Evolutionary conservation across 2,888 invertebrate species (phyloP).

Genomic region (Pteria penguin): DNA sequence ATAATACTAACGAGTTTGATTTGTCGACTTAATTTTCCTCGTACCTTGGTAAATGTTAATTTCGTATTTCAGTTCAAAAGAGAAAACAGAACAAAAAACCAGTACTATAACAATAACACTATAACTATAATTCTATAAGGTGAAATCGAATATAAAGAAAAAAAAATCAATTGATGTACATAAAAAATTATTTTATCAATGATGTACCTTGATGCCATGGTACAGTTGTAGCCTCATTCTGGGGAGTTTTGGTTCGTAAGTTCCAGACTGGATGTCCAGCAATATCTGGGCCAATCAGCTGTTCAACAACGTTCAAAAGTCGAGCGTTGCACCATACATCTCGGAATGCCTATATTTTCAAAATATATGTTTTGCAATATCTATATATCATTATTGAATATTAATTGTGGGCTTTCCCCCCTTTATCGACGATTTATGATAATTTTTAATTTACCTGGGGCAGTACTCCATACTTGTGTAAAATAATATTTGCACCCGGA

Average conservation of each 20-base stretch:
- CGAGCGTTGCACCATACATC: constrained; percentile 73
- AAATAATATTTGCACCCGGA: constrained; percentile 74
- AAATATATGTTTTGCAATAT: too few species aligned
- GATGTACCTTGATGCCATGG: constrained; percentile 79
- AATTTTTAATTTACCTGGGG: constrained; percentile 47
- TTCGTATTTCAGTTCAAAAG: too few species aligned
- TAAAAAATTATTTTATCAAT: too few species aligned
- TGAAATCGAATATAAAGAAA: too few species aligned
- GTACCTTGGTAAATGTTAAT: too few species aligned
- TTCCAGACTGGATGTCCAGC: constrained; percentile 78
- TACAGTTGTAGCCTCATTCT: constrained; percentile 73
- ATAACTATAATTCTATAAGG: too few species aligned
- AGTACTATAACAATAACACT: too few species aligned
- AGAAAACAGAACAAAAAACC: too few species aligned
- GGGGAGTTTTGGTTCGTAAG: constrained; percentile 76
- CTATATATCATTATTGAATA: too few species aligned
- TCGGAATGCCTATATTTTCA: constrained; percentile 71
- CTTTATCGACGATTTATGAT: neutral
- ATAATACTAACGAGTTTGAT: too few species aligned
- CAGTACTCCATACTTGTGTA: constrained; percentile 67
- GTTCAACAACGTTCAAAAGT: constrained; percentile 75
- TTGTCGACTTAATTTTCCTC: too few species aligned
- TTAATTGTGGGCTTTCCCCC: neutral
- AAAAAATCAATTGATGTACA: too few species aligned
- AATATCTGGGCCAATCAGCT: constrained; percentile 76